phyloP scores from a whole-genome alignment of 2,888 invertebrate species.

The Drosophila austrosaltans region DNA sequence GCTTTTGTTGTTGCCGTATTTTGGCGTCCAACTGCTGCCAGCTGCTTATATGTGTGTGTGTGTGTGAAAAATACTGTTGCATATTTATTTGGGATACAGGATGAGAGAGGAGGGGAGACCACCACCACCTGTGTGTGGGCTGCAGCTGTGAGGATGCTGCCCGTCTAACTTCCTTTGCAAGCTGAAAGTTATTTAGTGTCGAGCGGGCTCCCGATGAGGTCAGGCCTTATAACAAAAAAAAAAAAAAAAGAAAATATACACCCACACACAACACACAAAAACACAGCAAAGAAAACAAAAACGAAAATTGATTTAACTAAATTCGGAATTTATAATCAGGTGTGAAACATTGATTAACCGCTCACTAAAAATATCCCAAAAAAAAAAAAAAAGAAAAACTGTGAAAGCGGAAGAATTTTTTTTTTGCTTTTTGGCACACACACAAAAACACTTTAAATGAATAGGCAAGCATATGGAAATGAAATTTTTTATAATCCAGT shows the following conservation, averaged over 20 bases:
- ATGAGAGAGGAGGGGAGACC: constrained; percentile 26
- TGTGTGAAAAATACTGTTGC: constrained; percentile 61
- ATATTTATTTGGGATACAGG: constrained; percentile 65
- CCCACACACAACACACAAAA: neutral
- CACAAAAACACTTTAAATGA: constrained; percentile 1
- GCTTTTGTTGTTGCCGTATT: constrained; percentile 63
- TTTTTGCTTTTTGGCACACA: neutral
- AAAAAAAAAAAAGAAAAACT: neutral
- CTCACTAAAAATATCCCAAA: constrained; percentile 21
- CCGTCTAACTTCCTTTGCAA: constrained; percentile 20
- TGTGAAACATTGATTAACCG: constrained; percentile 58
- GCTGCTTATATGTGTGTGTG: constrained; percentile 46
- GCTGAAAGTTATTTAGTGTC: constrained; percentile 60
- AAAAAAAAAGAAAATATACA: neutral
- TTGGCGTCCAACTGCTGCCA: constrained; percentile 41
- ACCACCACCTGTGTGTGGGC: constrained; percentile 11
- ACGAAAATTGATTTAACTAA: neutral
- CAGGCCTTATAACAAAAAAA: constrained; percentile 40
- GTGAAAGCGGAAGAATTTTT: neutral
- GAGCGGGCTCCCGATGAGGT: constrained; percentile 63
- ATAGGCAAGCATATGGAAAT: constrained; percentile 60
- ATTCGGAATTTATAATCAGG: constrained; percentile 35
- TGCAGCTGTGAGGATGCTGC: constrained; percentile 68
- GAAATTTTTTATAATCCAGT: constrained; percentile 38
- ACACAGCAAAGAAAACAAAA: neutral